Evolutionary conservation across 1,140 invertebrate genomes (phyloP).

Genomic region (Trypoxylus dichotomus): DNA sequence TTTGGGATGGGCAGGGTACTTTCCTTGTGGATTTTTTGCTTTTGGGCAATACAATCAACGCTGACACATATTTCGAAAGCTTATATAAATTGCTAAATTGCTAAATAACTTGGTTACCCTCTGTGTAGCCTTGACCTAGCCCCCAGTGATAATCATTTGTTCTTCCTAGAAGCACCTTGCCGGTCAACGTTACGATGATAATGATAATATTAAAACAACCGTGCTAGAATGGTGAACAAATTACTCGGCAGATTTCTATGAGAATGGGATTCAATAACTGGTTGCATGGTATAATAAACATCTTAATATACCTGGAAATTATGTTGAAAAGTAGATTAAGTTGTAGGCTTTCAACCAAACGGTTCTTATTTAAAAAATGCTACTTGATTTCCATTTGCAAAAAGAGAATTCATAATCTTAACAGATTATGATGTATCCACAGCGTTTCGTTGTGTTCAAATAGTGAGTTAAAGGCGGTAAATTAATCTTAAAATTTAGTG

Average conservation of each 20-base stretch:
- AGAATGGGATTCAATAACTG: not conserved
- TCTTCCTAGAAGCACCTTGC: not conserved
- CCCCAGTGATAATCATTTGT: constrained; percentile 1
- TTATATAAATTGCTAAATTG: not conserved
- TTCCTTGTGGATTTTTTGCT: not conserved
- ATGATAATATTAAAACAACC: constrained; percentile 8
- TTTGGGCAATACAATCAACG: not conserved
- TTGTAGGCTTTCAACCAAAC: not conserved
- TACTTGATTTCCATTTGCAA: too few relatives aligned
- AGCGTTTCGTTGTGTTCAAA: too few relatives aligned
- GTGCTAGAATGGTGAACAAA: constrained; percentile 1
- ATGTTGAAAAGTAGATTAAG: not conserved
- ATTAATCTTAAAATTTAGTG: too few relatives aligned
- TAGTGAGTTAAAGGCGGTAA: too few relatives aligned
- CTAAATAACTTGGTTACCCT: not conserved
- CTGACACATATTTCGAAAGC: not conserved
- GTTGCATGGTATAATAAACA: not conserved
- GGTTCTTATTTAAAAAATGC: too few relatives aligned
- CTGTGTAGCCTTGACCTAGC: not conserved
- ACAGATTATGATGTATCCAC: too few relatives aligned
- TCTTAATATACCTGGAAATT: not conserved
- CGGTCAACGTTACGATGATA: not conserved
- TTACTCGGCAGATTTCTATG: constrained; percentile 27
- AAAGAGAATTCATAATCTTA: too few relatives aligned
- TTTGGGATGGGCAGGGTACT: too few relatives aligned